Conservation (phyloP, 1,140 invertebrate species). For the Ladona fulva region DNA sequence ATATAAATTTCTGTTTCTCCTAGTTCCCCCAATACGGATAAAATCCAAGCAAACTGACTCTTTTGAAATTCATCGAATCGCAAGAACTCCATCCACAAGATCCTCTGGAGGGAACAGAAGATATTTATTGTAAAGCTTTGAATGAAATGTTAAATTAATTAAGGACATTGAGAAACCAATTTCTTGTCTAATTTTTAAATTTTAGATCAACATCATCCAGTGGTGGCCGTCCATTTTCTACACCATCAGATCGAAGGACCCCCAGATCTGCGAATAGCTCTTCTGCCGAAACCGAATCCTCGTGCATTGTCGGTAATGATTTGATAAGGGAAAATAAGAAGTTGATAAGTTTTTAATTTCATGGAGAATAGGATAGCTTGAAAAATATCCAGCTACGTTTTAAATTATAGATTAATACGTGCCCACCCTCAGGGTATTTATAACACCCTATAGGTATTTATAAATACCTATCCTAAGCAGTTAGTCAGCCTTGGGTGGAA, state of each 20-base stretch:
- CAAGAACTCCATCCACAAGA: background rate
- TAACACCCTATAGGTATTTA: no score
- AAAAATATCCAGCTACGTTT: no score
- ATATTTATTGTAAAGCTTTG: background rate
- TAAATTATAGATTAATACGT: no score
- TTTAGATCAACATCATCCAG: background rate
- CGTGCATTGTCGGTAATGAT: slow-evolving; percentile 4
- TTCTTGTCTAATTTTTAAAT: background rate
- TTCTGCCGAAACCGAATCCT: background rate
- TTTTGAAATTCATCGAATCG: background rate
- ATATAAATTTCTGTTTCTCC: background rate
- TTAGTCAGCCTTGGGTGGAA: no score
- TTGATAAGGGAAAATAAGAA: no score
- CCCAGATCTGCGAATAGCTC: slow-evolving; percentile 4
- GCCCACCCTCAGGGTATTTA: no score
- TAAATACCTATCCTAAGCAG: no score
- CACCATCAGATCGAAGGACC: slow-evolving; percentile 10
- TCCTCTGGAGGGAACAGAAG: background rate
- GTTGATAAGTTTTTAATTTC: no score
- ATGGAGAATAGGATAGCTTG: no score
- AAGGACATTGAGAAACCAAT: background rate
- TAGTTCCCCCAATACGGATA: background rate
- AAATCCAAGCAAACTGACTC: background rate
- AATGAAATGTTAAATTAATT: background rate
- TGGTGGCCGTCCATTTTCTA: background rate